Evolutionary conservation across 2,888 invertebrate genomes (phyloP).

Genomic region (Lathronympha strigana): DNA sequence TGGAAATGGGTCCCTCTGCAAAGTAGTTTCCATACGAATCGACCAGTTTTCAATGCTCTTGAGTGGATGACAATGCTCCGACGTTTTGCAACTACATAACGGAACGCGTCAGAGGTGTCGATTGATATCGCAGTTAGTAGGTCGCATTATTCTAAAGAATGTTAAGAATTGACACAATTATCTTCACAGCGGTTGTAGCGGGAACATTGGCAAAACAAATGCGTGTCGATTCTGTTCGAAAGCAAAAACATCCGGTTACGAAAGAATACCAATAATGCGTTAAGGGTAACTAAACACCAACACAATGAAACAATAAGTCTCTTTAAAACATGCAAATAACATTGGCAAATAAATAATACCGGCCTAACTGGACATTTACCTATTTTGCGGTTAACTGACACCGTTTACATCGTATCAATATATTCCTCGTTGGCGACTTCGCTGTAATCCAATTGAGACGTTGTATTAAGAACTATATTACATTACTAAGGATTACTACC

Average conservation of each 20-base stretch:
- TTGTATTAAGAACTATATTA: slow-evolving; percentile 42
- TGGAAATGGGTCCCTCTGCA: not conserved
- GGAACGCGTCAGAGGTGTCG: slow-evolving; percentile 16
- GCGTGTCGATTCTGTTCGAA: slow-evolving; percentile 49
- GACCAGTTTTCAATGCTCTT: not conserved
- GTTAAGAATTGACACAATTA: slow-evolving; percentile 20
- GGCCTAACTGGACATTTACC: slow-evolving; percentile 9
- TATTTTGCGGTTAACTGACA: slow-evolving; percentile 34
- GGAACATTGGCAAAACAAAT: slow-evolving; percentile 33
- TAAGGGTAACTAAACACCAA: slow-evolving; percentile 52
- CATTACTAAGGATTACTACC: slow-evolving; percentile 45
- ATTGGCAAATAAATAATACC: slow-evolving; percentile 26
- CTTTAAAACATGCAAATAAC: slow-evolving; percentile 33
- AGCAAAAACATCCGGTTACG: slow-evolving; percentile 69
- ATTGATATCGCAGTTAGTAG: slow-evolving; percentile 19
- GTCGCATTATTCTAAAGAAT: slow-evolving; percentile 18
- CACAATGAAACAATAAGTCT: slow-evolving; percentile 45
- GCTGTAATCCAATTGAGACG: slow-evolving; percentile 38
- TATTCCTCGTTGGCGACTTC: slow-evolving; percentile 29
- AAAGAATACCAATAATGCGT: slow-evolving; percentile 69
- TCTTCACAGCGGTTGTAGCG: slow-evolving; percentile 12
- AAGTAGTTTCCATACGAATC: too few species aligned
- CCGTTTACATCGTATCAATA: slow-evolving; percentile 26
- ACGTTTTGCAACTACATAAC: not conserved
- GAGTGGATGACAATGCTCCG: not conserved